Evolutionary conservation across 1,140 invertebrate species (phyloP), one percentile per base, ranked within the genome.

Genomic region (Xylocopa sonorina): DNA sequence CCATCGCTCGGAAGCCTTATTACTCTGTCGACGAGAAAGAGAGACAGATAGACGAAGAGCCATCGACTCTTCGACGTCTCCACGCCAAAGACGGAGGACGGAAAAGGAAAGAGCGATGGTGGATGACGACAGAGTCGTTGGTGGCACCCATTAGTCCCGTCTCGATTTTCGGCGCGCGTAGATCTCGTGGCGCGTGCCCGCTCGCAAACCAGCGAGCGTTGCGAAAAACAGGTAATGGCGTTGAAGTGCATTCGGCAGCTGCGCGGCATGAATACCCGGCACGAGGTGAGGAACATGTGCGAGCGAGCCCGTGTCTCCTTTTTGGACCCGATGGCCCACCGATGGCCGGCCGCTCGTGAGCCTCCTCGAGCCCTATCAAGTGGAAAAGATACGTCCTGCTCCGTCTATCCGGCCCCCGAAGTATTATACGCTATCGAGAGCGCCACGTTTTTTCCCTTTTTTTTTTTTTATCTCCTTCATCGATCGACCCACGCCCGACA

Each of bases 171-270:
- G 63, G 63, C 12, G 53, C 16, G 9, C 9, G 38, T 73, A 63
- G 38, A 72, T 72, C 72, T 78, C 68, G 43, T 77, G 72, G 79
- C 80, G 83, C 84, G 79, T 84, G 82, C 64, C 68, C 72, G 32
- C 68, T 53, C 71, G 81, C 75, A 78, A 81, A 68, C 81, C 77
- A 63, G 78, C 77, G 72, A 82, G 72, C 84, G 77, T 87, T 87
- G 87, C 87, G 88, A 83, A 88, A 87, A 88, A 85, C 87, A 88
- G 87, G 87, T 88, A 87, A 88, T 87, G 83, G 81, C 78, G 81
- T 87, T 88, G 81, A 88, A 87, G 86, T 87, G 84, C 84, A 89
- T 88, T 90, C 83, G 89, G 88, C 90, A 91, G 90, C 90, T 91
- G 90, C 89, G 82, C 81, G 82, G 86, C 63, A 89, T 90, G 89